These are phyloP conservation scores for Falco punctatus DNA, from an alignment of 2,113 vertebrate genomes.

Conservation along the genomic window DNA sequence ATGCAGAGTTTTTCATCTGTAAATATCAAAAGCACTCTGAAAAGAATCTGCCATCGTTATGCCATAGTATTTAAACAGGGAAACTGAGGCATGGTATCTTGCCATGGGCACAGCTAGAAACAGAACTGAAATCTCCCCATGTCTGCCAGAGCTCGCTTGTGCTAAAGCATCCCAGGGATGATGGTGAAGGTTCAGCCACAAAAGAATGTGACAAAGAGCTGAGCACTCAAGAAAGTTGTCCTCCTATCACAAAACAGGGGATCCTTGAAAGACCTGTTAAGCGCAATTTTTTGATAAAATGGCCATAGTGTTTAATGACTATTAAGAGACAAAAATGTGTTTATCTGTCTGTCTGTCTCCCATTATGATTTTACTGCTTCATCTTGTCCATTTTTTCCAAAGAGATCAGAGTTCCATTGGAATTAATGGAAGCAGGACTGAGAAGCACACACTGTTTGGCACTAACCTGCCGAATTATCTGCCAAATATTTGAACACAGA, in stretches of 20 bases:
- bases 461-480: conserved; percentile 29
- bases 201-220: neutral
- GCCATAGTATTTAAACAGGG: neutral
- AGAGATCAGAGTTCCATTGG: neutral
- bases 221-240: neutral
- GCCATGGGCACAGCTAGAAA: neutral
- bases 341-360: neutral
- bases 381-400: neutral
- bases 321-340: neutral
- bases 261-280: neutral
- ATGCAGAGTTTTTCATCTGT: neutral
- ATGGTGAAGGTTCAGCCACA: neutral
- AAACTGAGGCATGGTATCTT: neutral
- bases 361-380: neutral
- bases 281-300: neutral
- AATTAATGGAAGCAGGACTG: neutral
- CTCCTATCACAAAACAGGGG: neutral
- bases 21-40: neutral
- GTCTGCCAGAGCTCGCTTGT: neutral
- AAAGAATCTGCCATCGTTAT: neutral
- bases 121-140: neutral
- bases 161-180: neutral
- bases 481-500: conserved; percentile 33
- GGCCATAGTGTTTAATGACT: neutral
- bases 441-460: neutral